phyloP scores from a whole-genome alignment of 2,888 invertebrate genomes.

The Ophonus ardosiacus region DNA sequence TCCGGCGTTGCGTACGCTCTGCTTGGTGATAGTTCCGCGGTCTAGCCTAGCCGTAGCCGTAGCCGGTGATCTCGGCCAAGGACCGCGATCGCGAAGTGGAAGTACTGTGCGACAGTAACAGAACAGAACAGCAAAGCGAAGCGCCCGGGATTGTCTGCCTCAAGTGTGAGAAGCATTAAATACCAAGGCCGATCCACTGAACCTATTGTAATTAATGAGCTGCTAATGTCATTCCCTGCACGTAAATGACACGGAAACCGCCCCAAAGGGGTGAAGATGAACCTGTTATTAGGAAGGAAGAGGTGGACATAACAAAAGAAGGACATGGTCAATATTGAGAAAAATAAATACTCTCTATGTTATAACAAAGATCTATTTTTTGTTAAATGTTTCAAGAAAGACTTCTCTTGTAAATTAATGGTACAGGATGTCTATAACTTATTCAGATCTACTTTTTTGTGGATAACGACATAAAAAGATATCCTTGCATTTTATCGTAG shows the following conservation, averaged over 20 bases:
- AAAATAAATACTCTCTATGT: too few species aligned
- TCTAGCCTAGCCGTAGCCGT: neutral
- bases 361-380: too few species aligned
- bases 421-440: too few species aligned
- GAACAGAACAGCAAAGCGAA: neutral
- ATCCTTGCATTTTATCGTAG: too few species aligned
- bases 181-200: conserved; percentile 62
- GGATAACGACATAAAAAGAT: too few species aligned
- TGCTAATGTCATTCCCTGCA: conserved; percentile 56
- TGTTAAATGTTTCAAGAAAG: too few species aligned
- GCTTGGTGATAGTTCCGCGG: conserved; percentile 36
- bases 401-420: too few species aligned
- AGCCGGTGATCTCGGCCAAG: conserved; percentile 58
- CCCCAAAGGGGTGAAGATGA: conserved; percentile 14
- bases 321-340: too few species aligned
- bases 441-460: too few species aligned
- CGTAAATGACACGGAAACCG: conserved; percentile 42
- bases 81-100: conserved; percentile 1
- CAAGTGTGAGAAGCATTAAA: conserved; percentile 63
- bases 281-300: too few species aligned
- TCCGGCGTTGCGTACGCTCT: conserved; percentile 30
- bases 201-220: conserved; percentile 62
- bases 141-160: conserved; percentile 50
- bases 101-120: neutral
- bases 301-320: too few species aligned